phyloP scores from a whole-genome alignment of 2,888 invertebrate genomes.

The Chrysodeixis includens region DNA sequence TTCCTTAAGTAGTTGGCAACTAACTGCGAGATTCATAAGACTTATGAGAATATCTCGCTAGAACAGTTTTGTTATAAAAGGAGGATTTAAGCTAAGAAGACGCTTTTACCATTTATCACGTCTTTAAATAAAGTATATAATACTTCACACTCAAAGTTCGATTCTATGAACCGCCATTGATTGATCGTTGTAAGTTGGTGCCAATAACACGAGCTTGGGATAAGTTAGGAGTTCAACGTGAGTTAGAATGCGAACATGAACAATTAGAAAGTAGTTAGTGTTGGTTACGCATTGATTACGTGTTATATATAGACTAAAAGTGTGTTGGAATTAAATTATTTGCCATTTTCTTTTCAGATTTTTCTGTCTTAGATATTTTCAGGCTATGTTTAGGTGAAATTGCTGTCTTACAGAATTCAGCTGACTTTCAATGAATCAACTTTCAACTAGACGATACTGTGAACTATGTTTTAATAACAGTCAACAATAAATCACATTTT shows the following conservation, averaged over 20 bases:
- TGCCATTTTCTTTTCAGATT: too few species aligned
- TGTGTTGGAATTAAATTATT: not conserved
- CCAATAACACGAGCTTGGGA: not conserved
- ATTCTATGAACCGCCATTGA: conserved; percentile 1
- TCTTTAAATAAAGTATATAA: not conserved
- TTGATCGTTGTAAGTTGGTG: conserved; percentile 8
- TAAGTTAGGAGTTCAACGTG: not conserved
- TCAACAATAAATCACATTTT: not conserved
- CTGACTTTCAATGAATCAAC: too few species aligned
- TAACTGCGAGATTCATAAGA: not conserved
- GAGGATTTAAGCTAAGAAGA: not conserved
- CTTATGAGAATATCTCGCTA: not conserved
- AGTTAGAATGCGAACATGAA: not conserved
- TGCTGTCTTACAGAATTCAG: too few species aligned
- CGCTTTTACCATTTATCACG: not conserved
- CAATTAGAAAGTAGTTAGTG: not conserved
- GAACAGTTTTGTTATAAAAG: not conserved
- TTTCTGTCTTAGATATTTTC: too few species aligned
- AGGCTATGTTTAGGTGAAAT: too few species aligned
- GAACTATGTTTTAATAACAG: too few species aligned
- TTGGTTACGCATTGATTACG: conserved; percentile 1
- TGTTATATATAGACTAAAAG: not conserved
- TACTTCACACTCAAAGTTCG: not conserved
- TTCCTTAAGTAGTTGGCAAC: not conserved
- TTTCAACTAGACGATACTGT: too few species aligned